Conservation (phyloP, 2,113 vertebrate species). For the Pollachius pollachius region DNA sequence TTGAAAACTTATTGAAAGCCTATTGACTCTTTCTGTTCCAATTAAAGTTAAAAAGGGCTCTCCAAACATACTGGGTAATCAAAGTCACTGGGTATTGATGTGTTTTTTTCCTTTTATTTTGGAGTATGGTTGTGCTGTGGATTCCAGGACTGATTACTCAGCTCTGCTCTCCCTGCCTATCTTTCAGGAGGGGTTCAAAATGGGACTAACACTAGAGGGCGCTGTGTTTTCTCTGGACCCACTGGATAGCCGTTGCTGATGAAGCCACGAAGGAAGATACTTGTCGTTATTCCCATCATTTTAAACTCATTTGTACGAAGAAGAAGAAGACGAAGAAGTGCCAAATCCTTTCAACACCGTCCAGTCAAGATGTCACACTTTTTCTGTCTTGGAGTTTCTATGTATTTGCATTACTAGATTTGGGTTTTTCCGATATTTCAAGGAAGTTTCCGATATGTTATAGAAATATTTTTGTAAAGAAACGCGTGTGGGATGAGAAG, state of each 20-base stretch:
- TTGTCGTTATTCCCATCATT: slow-evolving; percentile 43
- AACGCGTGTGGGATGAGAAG: slow-evolving; percentile 36
- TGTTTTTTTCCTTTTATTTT: too few species aligned
- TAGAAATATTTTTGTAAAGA: slow-evolving; percentile 78
- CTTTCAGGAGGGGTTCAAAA: slow-evolving; percentile 99
- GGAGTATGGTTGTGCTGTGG: too few species aligned
- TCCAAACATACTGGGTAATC: too few species aligned
- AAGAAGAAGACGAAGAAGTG: slow-evolving; percentile 37
- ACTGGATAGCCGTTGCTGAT: slow-evolving; percentile 92
- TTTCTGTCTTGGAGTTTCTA: slow-evolving; percentile 64
- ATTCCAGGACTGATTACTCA: too few species aligned
- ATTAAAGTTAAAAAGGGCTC: too few species aligned
- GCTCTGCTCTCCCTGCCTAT: slow-evolving; percentile 30
- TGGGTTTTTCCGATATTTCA: slow-evolving; percentile 58
- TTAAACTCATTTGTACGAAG: slow-evolving; percentile 68
- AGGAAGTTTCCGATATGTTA: slow-evolving; percentile 55
- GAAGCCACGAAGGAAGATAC: slow-evolving; percentile 47
- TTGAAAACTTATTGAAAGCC: too few species aligned
- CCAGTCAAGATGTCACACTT: slow-evolving; percentile 54
- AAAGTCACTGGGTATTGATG: too few species aligned
- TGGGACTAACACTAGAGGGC: slow-evolving; percentile 98
- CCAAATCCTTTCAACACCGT: slow-evolving; percentile 59
- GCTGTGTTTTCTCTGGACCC: slow-evolving; percentile 94
- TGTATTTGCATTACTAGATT: slow-evolving; percentile 67
- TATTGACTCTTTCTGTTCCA: too few species aligned